These are phyloP conservation scores for Drosophila murphyi DNA, from an alignment of 1,140 invertebrate species.

Conservation along the genomic window DNA sequence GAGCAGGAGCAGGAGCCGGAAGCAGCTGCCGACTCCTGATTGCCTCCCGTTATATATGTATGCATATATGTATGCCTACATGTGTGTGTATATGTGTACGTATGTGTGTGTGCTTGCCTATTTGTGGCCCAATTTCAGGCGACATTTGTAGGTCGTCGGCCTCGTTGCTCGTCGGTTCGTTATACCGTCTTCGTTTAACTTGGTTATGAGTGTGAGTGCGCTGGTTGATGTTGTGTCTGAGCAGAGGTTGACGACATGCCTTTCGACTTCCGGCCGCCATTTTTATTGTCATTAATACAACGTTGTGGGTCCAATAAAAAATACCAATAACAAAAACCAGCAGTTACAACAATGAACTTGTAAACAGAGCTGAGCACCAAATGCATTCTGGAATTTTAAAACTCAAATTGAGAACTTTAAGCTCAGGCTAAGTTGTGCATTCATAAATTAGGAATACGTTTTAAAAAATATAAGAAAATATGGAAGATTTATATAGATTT, in stretches of 20 bases:
- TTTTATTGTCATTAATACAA: not conserved
- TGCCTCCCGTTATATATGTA: not conserved
- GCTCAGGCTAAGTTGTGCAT: too few relatives aligned
- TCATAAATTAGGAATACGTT: too few relatives aligned
- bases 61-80: constrained; percentile 32
- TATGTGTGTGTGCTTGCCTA: constrained; percentile 35
- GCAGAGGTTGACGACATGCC: not conserved
- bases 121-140: constrained; percentile 55
- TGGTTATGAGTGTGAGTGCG: constrained; percentile 5
- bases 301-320: too few relatives aligned
- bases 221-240: constrained; percentile 8
- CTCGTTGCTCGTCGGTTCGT: constrained; percentile 24
- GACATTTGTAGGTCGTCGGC: constrained; percentile 54
- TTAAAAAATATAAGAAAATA: too few relatives aligned
- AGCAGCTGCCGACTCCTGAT: constrained; percentile 31
- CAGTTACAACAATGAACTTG: too few relatives aligned
- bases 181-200: constrained; percentile 14
- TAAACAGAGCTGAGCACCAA: too few relatives aligned
- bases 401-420: too few relatives aligned
- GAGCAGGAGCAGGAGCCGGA: constrained; percentile 30
- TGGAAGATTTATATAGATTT: too few relatives aligned
- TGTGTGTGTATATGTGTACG: not conserved
- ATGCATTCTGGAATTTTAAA: too few relatives aligned
- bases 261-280: not conserved
- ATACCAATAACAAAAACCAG: too few relatives aligned